Percentiles rank a stretch among this genome's conserved stretches.
Conservation (phyloP, 2,113 vertebrate genomes). For the Mesoclemmys tuberculata region DNA sequence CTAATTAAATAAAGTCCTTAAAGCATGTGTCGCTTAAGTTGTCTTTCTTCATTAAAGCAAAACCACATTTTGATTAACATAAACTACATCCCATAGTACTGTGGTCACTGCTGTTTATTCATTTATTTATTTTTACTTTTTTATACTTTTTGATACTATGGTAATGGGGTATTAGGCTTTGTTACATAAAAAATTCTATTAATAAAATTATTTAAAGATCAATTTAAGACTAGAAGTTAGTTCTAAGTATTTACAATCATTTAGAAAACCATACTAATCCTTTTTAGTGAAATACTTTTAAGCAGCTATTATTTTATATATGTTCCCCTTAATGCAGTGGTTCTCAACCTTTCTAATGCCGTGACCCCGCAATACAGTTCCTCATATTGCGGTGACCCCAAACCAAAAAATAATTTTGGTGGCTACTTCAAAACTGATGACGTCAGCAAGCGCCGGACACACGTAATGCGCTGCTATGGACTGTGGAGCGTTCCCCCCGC, state of each 20-base stretch:
- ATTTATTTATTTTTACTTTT: neutral
- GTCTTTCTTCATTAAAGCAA: neutral
- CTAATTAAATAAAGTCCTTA: neutral
- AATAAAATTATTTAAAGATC: neutral
- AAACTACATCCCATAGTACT: neutral
- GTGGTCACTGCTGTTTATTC: conserved; percentile 10
- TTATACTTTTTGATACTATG: conserved; percentile 29
- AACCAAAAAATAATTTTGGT: too few species aligned
- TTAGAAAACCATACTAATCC: neutral
- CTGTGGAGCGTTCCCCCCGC: too few species aligned
- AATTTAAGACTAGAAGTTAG: neutral
- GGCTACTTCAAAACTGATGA: too few species aligned
- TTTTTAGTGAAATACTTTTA: conserved; percentile 27
- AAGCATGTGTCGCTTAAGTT: neutral
- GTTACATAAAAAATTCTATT: neutral
- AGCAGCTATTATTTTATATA: conserved; percentile 30
- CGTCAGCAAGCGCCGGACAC: too few species aligned
- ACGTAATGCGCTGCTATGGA: too few species aligned
- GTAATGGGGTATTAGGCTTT: conserved; percentile 33
- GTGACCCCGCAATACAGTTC: too few species aligned
- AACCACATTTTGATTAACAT: neutral
- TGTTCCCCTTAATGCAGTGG: conserved; percentile 8
- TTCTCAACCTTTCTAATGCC: too few species aligned
- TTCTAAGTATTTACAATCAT: neutral
- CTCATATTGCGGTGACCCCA: too few species aligned